phyloP scores from a whole-genome alignment of 2,113 vertebrate species.

The Cepphus grylle region DNA sequence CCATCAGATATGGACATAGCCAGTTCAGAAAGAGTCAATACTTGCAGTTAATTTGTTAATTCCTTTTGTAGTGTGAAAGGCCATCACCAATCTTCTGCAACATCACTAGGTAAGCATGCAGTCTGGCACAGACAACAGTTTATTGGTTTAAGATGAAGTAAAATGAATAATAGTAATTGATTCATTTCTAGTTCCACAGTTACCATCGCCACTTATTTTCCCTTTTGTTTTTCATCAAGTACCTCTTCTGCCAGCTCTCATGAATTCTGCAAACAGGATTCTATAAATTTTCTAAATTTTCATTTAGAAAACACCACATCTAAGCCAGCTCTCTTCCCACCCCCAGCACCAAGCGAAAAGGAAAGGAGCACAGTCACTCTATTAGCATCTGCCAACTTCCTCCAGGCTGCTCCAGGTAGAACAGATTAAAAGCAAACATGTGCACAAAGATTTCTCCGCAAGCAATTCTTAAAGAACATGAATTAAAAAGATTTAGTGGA shows the following conservation, averaged over 20 bases:
- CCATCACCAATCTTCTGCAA: background rate
- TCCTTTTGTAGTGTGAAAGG: background rate
- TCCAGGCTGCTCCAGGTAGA: background rate
- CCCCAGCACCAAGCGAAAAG: background rate
- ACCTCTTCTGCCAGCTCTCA: background rate
- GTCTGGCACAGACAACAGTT: background rate
- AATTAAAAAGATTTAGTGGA: background rate
- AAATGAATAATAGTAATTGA: background rate
- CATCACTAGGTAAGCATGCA: background rate
- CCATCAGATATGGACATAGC: background rate
- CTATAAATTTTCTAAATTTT: background rate
- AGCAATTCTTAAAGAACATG: background rate
- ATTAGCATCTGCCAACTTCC: background rate
- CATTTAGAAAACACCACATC: background rate
- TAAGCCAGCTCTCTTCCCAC: background rate
- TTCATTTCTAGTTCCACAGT: background rate
- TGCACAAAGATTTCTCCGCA: background rate
- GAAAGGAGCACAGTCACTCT: background rate
- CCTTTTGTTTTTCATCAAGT: background rate
- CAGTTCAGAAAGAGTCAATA: background rate
- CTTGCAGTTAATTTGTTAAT: background rate
- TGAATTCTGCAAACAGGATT: background rate
- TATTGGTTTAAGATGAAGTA: background rate
- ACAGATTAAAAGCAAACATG: background rate
- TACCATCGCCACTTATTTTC: background rate